Base-by-base conservation (phyloP, 2,888 invertebrate species). In the Caenorhabditis parvicauda region DNA sequence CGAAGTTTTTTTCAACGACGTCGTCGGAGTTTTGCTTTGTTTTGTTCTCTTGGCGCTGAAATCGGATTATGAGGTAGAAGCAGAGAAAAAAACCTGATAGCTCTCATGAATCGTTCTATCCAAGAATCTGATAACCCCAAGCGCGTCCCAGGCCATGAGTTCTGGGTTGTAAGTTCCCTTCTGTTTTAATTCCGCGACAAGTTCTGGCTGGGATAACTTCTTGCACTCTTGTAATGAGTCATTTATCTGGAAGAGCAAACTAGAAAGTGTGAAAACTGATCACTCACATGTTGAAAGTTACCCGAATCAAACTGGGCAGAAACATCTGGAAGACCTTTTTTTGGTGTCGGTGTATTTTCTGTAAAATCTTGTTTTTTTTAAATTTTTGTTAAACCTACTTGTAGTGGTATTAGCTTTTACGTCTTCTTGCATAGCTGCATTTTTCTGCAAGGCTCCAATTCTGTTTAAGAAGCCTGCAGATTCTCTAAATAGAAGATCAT, bases 61-160 rank as follows among this genome's bases (percentile, higher is more conserved):
- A 45, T 25, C 1, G 44, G 22, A n/a, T 53, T 58, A 49, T 58
- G 44, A 53, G 35, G 17, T 29, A 24, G 37, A 28, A n/a, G 19
- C 9, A 45, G 35, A 17, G 12, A 42, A 24, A 19, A n/a, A 53
- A 32, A 79, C 79, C 56, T 81, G 80, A 59, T 80, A 80, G 42
- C 78, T 73, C 27, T 77, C 80, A 27, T 73, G 67, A 42, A 79
- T 74, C 1, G 77, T 72, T 45, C 75, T 55, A 46, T 79, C 79
- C 6, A 81, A 58, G 54, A 81, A 81, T n/a, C 78, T 60, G 17
- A 80, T 72, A 2, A 81, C 76, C 19, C 81, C 81, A 4, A 76
- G 48, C 7, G 74, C 78, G 59, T 81, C 81, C 81, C 81, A 81
- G 4, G 81, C 81, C 81, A 81, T 81, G 21, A 81, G 62, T 41